phyloP scores from a whole-genome alignment of 2,888 invertebrate genomes.

The Heliconius sara region DNA sequence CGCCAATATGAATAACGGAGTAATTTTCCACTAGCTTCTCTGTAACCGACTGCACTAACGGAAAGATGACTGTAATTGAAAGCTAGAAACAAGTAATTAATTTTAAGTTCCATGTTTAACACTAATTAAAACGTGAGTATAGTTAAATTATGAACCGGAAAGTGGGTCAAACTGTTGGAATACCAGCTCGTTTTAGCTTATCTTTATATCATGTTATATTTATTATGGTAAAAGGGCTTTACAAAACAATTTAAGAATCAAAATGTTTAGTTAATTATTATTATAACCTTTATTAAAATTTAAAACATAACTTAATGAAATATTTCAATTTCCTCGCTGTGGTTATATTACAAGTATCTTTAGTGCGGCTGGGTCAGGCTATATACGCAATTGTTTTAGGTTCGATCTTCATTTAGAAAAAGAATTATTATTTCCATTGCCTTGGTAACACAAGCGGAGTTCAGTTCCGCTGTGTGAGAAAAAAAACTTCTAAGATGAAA shows the following conservation, averaged over 20 bases:
- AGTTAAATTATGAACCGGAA: conserved; percentile 34
- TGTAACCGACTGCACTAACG: background rate
- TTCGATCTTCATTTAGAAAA: background rate
- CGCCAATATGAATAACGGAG: background rate
- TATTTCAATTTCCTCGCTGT: too few relatives aligned
- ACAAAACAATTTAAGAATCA: background rate
- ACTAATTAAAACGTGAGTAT: conserved; percentile 40
- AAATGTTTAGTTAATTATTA: background rate
- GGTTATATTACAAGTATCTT: background rate
- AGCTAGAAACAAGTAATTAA: conserved; percentile 39
- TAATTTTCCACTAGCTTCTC: background rate
- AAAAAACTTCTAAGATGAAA: background rate
- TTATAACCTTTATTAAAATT: background rate
- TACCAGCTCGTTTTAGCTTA: conserved; percentile 12
- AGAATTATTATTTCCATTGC: background rate
- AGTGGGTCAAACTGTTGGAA: conserved; percentile 36
- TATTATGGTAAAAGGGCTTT: conserved; percentile 4
- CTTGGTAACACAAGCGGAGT: background rate
- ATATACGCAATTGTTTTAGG: background rate
- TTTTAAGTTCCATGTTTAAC: conserved; percentile 44
- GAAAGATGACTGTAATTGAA: background rate
- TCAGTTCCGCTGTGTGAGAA: background rate
- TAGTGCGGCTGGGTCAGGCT: background rate
- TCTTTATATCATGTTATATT: conserved; percentile 16
- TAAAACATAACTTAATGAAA: too few relatives aligned